Conservation (phyloP, 2,888 invertebrate genomes). For the Nipponacmea schrenckii region DNA sequence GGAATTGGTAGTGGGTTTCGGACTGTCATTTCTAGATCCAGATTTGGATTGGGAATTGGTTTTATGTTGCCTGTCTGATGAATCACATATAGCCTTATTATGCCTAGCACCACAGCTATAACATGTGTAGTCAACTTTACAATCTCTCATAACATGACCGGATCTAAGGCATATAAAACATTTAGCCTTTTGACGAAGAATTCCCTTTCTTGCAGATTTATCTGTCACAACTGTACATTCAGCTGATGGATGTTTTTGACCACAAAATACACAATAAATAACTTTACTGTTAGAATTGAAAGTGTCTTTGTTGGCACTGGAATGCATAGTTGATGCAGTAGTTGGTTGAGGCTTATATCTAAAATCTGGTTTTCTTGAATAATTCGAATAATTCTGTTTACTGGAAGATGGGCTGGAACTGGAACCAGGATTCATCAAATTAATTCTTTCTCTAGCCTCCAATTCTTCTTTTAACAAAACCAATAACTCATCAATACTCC, state of each 20-base stretch:
- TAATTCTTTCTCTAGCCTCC: too few species aligned
- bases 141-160: neutral
- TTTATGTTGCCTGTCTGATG: neutral
- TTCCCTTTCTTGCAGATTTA: neutral
- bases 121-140: neutral
- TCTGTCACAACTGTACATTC: neutral
- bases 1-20: neutral
- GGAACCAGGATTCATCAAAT: neutral
- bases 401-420: too few species aligned
- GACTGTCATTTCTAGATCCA: neutral
- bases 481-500: neutral
- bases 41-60: neutral
- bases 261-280: neutral
- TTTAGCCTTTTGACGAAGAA: neutral
- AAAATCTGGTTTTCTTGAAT: neutral
- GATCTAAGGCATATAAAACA: conserved; percentile 1
- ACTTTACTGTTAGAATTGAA: neutral
- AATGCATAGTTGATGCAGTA: too few species aligned
- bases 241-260: neutral
- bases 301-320: neutral
- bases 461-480: neutral
- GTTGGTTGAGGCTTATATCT: neutral
- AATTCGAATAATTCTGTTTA: neutral
- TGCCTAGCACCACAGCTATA: neutral
- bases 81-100: neutral